Conservation (phyloP, 2,113 vertebrate species). For the Brevimyrus niger region DNA sequence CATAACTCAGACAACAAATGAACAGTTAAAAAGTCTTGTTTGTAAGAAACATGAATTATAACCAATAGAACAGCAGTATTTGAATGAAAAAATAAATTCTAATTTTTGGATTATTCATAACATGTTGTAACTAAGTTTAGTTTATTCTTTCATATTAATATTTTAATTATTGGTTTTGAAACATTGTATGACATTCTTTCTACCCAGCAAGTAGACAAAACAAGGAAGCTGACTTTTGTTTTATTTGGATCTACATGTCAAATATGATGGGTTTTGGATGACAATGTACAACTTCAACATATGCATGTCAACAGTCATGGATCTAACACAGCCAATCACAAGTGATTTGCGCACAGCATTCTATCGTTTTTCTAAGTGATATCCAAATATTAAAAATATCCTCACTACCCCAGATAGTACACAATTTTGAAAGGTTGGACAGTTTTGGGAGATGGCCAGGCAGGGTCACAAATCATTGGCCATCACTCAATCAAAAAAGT, state of each 20-base stretch:
- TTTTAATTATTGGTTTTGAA: not conserved
- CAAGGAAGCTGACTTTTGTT: not conserved
- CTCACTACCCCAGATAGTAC: constrained; percentile 61
- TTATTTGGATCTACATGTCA: not conserved
- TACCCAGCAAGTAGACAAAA: not conserved
- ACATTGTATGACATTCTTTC: not conserved
- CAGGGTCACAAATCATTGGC: constrained; percentile 65
- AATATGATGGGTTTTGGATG: constrained; percentile 11
- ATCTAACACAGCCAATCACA: not conserved
- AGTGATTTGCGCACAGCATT: not conserved
- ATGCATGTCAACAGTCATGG: not conserved
- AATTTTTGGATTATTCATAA: not conserved
- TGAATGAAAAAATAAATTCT: not conserved
- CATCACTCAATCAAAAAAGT: constrained; percentile 56
- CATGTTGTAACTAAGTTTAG: not conserved
- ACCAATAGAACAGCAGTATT: not conserved
- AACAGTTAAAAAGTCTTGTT: not conserved
- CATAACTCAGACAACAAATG: constrained; percentile 25
- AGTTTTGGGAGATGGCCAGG: constrained; percentile 56
- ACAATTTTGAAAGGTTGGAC: constrained; percentile 61
- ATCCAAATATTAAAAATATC: not conserved
- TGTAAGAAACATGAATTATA: not conserved
- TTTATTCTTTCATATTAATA: not conserved
- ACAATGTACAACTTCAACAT: not conserved
- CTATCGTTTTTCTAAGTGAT: not conserved